Conservation (phyloP, 2,113 vertebrate genomes). For the Leuciscus idus region DNA sequence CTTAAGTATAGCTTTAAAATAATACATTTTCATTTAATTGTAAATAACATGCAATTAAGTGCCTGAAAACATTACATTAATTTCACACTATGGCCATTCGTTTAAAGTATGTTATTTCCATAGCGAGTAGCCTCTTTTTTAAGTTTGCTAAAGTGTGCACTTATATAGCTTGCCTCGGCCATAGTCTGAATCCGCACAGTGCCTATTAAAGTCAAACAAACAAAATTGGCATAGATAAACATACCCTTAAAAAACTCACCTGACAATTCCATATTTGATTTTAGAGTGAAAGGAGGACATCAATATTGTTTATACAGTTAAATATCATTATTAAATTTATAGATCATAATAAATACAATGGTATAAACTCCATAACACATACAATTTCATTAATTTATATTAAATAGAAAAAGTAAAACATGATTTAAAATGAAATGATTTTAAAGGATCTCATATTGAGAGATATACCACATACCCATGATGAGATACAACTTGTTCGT, state of each 20-base stretch:
- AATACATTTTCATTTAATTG: neutral
- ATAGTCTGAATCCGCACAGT: neutral
- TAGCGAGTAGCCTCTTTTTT: neutral
- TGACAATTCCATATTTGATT: constrained; percentile 9
- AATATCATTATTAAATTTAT: neutral
- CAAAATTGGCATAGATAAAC: neutral
- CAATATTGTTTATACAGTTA: too few species aligned
- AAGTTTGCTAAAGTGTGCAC: neutral
- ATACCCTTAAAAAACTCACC: neutral
- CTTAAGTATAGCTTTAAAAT: too few species aligned
- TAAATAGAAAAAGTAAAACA: neutral
- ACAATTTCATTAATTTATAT: neutral
- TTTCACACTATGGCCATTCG: neutral
- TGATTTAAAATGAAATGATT: neutral
- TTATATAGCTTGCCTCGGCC: neutral
- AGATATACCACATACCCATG: neutral
- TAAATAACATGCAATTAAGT: neutral
- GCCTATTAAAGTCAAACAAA: neutral
- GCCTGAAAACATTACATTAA: neutral
- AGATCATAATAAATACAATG: too few species aligned
- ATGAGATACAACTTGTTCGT: neutral
- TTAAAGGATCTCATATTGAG: neutral
- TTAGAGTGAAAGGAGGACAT: neutral
- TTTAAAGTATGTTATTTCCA: neutral
- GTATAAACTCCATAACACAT: neutral